Conservation (phyloP, 2,113 vertebrate species). For the Brienomyrus brachyistius region DNA sequence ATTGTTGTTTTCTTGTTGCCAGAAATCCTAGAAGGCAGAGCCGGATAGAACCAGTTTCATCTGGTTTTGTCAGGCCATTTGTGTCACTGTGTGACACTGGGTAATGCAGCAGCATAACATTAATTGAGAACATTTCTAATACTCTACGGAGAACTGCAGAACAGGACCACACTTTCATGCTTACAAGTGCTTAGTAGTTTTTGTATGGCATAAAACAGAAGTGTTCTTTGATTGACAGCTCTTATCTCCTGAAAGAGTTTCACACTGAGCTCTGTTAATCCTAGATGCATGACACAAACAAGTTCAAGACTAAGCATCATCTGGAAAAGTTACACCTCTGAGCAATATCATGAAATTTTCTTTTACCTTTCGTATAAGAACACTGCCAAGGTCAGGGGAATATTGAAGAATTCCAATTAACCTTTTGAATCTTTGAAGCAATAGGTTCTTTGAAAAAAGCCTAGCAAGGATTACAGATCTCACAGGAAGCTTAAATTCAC, state of each 20-base stretch:
- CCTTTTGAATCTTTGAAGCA: not conserved
- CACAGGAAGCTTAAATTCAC: not conserved
- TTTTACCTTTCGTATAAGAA: not conserved
- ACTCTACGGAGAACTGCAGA: not conserved
- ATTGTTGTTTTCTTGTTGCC: not conserved
- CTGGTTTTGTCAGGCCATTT: not conserved
- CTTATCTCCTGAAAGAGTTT: not conserved
- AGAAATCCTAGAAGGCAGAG: not conserved
- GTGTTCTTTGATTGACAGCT: not conserved
- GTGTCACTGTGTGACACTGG: not conserved
- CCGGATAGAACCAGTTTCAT: not conserved
- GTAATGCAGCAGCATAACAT: not conserved
- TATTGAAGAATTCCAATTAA: not conserved
- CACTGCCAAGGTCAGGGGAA: not conserved
- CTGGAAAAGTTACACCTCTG: not conserved
- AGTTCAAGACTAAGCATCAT: not conserved
- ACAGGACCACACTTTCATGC: not conserved
- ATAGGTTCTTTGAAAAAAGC: not conserved
- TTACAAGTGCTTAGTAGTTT: not conserved
- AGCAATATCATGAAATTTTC: not conserved
- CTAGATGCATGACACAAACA: not conserved
- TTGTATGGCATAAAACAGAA: not conserved
- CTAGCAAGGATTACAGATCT: not conserved
- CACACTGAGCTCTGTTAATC: not conserved
- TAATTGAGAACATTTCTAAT: not conserved